Conservation (phyloP, 92 coral and sea anemone species). For the Ricordea florida region DNA sequence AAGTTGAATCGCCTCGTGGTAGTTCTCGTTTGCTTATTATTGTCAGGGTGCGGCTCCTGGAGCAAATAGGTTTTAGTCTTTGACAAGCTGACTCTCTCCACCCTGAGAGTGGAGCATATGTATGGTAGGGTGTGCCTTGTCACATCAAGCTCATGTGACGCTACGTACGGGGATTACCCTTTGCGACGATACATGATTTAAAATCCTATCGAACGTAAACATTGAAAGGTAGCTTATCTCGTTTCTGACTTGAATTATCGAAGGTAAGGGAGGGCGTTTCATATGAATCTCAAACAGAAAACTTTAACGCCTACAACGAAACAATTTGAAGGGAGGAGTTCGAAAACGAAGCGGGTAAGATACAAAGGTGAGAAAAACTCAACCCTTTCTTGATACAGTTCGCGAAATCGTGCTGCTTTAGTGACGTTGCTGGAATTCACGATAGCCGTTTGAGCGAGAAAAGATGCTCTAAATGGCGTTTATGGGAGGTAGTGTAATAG, state of each 20-base stretch:
- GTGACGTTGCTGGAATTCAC: constrained; percentile 10
- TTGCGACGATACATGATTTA: too few relatives aligned
- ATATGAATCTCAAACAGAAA: not conserved
- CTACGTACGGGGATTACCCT: too few relatives aligned
- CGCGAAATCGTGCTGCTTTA: not conserved
- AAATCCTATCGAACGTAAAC: too few relatives aligned
- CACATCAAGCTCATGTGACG: too few relatives aligned
- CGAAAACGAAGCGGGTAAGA: not conserved
- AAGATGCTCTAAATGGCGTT: not conserved
- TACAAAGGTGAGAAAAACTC: too few relatives aligned
- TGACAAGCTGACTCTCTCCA: too few relatives aligned
- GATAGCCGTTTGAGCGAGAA: not conserved
- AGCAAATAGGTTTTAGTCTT: too few relatives aligned
- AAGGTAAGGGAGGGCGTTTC: not conserved
- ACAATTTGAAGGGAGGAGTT: not conserved
- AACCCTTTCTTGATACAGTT: not conserved
- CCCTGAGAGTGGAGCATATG: too few relatives aligned
- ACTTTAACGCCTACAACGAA: not conserved
- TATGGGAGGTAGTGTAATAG: not conserved
- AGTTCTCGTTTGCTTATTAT: too few relatives aligned
- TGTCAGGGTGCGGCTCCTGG: too few relatives aligned
- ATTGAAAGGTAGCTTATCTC: not conserved
- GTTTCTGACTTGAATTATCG: not conserved
- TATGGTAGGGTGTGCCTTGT: too few relatives aligned
- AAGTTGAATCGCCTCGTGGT: too few relatives aligned